These are phyloP conservation scores for Eupithecia tripunctaria DNA, from an alignment of 2,888 invertebrate species.

Conservation along the genomic window DNA sequence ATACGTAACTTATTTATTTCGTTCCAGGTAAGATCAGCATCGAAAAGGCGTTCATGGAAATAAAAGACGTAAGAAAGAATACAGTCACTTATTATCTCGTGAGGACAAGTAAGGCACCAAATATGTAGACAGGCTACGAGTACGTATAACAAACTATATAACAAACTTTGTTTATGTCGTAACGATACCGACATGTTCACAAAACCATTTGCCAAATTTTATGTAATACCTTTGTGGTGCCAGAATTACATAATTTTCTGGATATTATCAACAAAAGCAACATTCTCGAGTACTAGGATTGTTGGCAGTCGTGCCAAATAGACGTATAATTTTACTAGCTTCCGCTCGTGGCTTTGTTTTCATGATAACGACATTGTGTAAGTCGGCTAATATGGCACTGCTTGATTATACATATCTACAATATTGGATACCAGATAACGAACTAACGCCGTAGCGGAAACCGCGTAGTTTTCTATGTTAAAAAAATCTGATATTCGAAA, in stretches of 20 bases:
- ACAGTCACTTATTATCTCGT: neutral
- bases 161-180: too few species aligned
- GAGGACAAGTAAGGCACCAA: neutral
- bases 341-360: constrained; percentile 4
- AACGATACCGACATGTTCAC: neutral
- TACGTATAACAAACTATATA: neutral
- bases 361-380: constrained; percentile 6
- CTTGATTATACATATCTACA: neutral
- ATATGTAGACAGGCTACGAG: neutral
- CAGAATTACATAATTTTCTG: constrained; percentile 33
- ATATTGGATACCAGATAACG: neutral
- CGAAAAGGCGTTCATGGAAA: neutral
- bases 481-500: too few species aligned
- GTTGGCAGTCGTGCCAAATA: constrained; percentile 43
- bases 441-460: neutral
- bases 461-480: neutral
- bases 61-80: neutral
- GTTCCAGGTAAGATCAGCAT: neutral
- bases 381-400: neutral
- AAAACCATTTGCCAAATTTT: constrained; percentile 32
- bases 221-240: constrained; percentile 15
- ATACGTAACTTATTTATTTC: neutral
- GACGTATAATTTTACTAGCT: constrained; percentile 42
- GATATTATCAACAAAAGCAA: constrained; percentile 40
- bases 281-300: constrained; percentile 40